Percentiles rank a stretch among this genome's conserved stretches.
phyloP scores from a whole-genome alignment of 2,113 vertebrate species.

The Trochalopteron elliotii region DNA sequence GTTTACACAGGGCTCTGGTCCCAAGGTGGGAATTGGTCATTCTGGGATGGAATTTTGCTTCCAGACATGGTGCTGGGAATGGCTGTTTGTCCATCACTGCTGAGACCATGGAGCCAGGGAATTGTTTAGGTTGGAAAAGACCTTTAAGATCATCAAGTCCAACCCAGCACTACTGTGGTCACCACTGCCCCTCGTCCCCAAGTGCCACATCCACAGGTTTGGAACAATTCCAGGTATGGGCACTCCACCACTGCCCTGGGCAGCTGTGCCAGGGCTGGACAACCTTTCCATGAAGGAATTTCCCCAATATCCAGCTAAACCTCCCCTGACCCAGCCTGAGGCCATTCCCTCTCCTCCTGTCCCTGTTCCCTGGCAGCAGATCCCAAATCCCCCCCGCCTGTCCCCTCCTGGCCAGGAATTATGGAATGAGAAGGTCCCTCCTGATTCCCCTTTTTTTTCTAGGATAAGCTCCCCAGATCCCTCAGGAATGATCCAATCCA shows the following conservation, averaged over 20 bases:
- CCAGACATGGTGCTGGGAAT: rapidly evolving
- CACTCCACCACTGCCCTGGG: background rate
- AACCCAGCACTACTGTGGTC: background rate
- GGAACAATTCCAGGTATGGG: background rate
- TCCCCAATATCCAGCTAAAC: rapidly evolving
- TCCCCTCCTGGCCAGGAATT: background rate
- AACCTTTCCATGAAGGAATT: background rate
- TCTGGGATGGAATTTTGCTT: background rate
- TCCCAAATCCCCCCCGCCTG: background rate
- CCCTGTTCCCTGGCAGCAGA: background rate
- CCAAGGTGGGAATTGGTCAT: background rate
- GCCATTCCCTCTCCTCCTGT: background rate
- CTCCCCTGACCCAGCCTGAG: background rate
- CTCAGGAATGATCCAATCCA: background rate
- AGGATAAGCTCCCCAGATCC: background rate
- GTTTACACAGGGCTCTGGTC: rapidly evolving
- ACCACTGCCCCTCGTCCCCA: background rate
- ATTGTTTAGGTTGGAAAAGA: background rate
- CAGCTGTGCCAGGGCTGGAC: background rate
- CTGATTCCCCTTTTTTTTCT: no score
- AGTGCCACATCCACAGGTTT: background rate
- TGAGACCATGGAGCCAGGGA: background rate
- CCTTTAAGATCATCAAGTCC: no score
- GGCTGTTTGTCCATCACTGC: background rate
- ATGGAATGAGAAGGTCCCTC: background rate